A percentile compares a stretch with the other conserved stretches of the same genome.
Conservation (phyloP, 2,888 invertebrate genomes). For the Desoria tigrina region DNA sequence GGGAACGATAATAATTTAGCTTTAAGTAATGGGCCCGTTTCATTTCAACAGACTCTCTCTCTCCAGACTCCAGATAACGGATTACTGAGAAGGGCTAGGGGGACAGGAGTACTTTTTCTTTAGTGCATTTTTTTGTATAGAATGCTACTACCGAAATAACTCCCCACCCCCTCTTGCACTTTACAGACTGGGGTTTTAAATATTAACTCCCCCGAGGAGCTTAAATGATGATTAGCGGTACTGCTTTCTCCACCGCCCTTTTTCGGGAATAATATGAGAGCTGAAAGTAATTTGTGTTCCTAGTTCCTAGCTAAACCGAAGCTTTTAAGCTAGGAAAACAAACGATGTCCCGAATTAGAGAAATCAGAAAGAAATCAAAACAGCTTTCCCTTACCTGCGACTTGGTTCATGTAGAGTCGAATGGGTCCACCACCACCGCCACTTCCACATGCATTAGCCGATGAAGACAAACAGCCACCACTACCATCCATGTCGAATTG, state of each 20-base stretch:
- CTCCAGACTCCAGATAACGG: no score
- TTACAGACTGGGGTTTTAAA: no score
- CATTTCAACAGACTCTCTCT: constrained; percentile 2
- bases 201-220: no score
- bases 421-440: constrained; percentile 28
- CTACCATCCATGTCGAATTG: constrained; percentile 30
- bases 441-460: constrained; percentile 3
- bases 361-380: constrained; percentile 1
- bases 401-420: constrained; percentile 53
- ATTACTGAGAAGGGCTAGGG: no score
- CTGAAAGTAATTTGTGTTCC: no score
- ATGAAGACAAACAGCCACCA: constrained; percentile 29
- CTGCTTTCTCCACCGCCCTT: no score
- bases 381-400: constrained; percentile 38
- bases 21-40: constrained; percentile 6
- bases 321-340: not conserved
- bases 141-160: no score
- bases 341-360: not conserved
- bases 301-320: not conserved
- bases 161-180: no score
- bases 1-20: constrained; percentile 1
- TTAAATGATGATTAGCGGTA: no score
- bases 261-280: no score
- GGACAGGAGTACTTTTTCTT: no score
- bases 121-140: no score